Conservation (phyloP, 1,140 invertebrate species). For the Drosophila cardini region DNA sequence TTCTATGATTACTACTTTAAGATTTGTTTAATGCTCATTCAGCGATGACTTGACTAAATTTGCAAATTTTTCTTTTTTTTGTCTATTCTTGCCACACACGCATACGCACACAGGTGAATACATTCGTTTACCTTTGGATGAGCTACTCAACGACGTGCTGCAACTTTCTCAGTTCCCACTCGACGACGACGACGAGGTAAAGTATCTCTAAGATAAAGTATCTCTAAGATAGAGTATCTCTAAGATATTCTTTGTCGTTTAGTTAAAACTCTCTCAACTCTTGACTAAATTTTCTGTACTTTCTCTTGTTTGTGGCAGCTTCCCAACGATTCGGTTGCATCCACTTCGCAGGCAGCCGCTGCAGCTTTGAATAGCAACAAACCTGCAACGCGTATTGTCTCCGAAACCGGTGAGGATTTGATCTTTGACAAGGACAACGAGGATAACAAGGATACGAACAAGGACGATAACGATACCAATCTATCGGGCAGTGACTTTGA, state of each 20-base stretch:
- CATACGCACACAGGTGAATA: constrained; percentile 83
- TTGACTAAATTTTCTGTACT: constrained; percentile 5
- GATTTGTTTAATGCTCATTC: constrained; percentile 6
- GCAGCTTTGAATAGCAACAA: constrained; percentile 62
- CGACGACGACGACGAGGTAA: constrained; percentile 71
- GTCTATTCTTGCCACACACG: constrained; percentile 43
- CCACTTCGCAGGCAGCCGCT: constrained; percentile 78
- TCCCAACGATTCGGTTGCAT: constrained; percentile 69
- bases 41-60: constrained; percentile 42
- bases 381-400: constrained; percentile 38
- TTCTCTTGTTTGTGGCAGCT: constrained; percentile 37
- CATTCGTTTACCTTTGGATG: constrained; percentile 82
- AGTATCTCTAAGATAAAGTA: constrained; percentile 14
- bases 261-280: background rate
- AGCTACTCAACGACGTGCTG: constrained; percentile 82
- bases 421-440: constrained; percentile 23
- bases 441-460: constrained; percentile 30
- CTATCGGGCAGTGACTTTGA: constrained; percentile 64
- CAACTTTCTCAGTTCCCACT: constrained; percentile 74
- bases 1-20: no score
- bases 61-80: background rate
- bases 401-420: constrained; percentile 70
- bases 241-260: background rate
- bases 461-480: constrained; percentile 43
- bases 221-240: constrained; percentile 60